These are phyloP conservation scores for Pheosia tremula DNA, from an alignment of 2,888 invertebrate species.

Conservation along the genomic window DNA sequence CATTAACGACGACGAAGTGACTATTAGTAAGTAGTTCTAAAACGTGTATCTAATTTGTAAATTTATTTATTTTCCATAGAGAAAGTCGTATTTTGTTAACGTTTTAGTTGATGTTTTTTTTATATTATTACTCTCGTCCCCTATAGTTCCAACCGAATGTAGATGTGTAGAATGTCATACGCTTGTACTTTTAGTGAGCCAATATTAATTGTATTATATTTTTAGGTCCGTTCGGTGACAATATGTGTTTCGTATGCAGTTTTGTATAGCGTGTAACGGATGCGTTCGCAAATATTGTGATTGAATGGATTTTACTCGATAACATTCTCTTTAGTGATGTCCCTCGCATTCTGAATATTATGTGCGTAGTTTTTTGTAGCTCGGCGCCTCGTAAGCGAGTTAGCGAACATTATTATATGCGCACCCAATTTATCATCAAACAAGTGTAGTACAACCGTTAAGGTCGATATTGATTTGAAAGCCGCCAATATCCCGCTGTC, in stretches of 20 bases:
- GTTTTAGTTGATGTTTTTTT: constrained; percentile 83
- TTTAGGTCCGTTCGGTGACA: constrained; percentile 69
- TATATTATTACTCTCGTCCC: constrained; percentile 66
- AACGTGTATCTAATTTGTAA: constrained; percentile 83
- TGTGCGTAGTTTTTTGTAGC: constrained; percentile 48
- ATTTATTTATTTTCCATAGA: constrained; percentile 84
- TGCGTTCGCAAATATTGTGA: constrained; percentile 66
- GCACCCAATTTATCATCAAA: not conserved
- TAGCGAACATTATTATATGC: constrained; percentile 36
- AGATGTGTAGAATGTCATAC: constrained; percentile 82
- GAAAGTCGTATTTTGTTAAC: constrained; percentile 84
- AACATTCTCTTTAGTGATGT: constrained; percentile 64
- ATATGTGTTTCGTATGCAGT: constrained; percentile 62
- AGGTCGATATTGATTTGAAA: not conserved
- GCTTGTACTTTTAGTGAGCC: constrained; percentile 83
- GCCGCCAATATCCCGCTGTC: no score
- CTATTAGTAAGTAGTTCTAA: constrained; percentile 76
- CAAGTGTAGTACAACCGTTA: no score
- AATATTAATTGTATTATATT: constrained; percentile 77
- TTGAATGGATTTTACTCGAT: constrained; percentile 64
- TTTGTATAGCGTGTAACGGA: constrained; percentile 63
- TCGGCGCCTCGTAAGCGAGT: constrained; percentile 34
- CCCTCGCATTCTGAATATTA: constrained; percentile 61
- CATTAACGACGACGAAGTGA: constrained; percentile 72
- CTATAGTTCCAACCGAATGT: constrained; percentile 78